Conservation (phyloP, 1,140 invertebrate species). For the Anastatus disparis region DNA sequence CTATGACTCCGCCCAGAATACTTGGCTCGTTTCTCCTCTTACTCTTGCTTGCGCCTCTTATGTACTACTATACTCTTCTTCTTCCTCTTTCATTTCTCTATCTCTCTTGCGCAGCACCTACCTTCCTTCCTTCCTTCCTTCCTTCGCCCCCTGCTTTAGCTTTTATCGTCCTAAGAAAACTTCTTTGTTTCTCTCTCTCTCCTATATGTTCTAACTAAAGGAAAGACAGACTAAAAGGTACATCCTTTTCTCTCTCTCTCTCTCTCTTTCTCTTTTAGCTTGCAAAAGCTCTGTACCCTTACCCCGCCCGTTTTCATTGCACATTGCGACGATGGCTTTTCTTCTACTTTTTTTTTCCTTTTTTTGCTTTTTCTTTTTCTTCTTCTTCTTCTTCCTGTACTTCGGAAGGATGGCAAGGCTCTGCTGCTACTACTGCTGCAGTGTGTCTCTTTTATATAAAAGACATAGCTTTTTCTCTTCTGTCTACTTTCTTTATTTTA, state of each 20-base stretch:
- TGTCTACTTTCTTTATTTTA: conserved; percentile 15
- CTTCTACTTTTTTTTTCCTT: background rate
- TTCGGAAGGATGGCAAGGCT: no score
- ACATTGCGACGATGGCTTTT: background rate
- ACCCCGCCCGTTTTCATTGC: background rate
- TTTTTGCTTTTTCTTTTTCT: background rate
- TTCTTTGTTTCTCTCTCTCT: conserved; percentile 24
- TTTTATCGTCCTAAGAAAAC: background rate
- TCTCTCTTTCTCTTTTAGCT: conserved; percentile 4
- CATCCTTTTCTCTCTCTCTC: conserved; percentile 13
- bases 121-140: conserved; percentile 37
- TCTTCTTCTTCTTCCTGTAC: background rate
- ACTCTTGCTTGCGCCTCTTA: conserved; percentile 40
- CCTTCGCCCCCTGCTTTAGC: conserved; percentile 23
- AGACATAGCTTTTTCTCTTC: conserved; percentile 22
- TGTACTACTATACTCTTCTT: no score
- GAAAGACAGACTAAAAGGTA: no score
- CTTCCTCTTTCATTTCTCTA: conserved; percentile 30
- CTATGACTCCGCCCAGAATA: conserved; percentile 19
- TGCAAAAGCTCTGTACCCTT: background rate
- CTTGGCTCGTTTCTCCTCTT: conserved; percentile 23
- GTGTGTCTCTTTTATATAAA: no score
- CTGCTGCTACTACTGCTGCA: no score
- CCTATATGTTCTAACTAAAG: conserved; percentile 11
- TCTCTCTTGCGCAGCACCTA: background rate